These are phyloP conservation scores for Circaetus gallicus DNA, from an alignment of 2,113 vertebrate species.

Conservation along the genomic window DNA sequence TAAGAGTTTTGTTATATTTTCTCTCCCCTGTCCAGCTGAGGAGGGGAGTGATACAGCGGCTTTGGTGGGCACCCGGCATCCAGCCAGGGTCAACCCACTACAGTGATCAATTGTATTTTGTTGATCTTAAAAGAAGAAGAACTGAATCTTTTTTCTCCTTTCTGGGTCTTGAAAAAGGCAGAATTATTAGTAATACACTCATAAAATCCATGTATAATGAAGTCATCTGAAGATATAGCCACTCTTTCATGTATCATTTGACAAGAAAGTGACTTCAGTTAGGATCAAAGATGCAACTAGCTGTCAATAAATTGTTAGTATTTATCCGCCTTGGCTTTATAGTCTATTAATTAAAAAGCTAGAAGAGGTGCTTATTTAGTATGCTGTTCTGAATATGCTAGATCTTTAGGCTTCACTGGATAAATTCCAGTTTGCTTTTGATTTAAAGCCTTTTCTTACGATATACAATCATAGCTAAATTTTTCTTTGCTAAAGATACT, in stretches of 20 bases:
- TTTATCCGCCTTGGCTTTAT: neutral
- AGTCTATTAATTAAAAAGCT: neutral
- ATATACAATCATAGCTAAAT: neutral
- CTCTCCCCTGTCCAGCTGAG: too few relatives aligned
- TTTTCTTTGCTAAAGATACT: neutral
- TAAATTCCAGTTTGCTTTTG: neutral
- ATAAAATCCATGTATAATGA: neutral
- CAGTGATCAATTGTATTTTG: neutral
- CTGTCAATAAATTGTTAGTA: neutral
- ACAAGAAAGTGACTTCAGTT: constrained; percentile 6
- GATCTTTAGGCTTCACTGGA: neutral
- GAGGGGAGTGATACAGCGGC: too few relatives aligned
- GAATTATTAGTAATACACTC: neutral
- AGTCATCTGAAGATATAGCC: neutral
- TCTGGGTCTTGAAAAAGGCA: neutral
- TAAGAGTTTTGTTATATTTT: too few relatives aligned
- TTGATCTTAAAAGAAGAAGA: neutral
- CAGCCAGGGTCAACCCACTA: too few relatives aligned
- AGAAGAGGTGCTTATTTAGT: neutral
- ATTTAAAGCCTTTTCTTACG: neutral
- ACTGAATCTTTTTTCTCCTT: neutral
- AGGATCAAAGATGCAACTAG: neutral
- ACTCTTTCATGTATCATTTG: neutral
- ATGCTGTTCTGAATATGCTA: neutral
- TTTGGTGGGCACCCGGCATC: too few relatives aligned